A percentile compares a stretch with the other conserved stretches of the same genome.
Evolutionary conservation across 2,888 invertebrate genomes (phyloP).

Genomic region (Apomyelois bistriatella): DNA sequence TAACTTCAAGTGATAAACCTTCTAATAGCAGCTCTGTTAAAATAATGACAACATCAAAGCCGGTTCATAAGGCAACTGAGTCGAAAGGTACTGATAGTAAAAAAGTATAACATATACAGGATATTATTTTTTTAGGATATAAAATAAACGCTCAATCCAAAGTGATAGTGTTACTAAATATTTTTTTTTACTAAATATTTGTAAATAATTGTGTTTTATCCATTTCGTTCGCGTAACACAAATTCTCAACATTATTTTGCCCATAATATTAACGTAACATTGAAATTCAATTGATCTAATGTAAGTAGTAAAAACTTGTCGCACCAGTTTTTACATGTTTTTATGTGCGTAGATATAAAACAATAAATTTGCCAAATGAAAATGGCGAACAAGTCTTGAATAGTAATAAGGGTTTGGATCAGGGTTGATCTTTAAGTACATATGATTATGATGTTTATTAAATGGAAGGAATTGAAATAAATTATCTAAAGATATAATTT

Average conservation of each 20-base stretch:
- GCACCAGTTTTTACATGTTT: too few relatives aligned
- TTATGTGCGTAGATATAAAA: too few relatives aligned
- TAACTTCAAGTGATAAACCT: slow-evolving; percentile 6
- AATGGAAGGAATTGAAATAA: slow-evolving; percentile 32
- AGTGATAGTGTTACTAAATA: slow-evolving; percentile 34
- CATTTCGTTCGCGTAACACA: not conserved
- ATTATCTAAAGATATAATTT: slow-evolving; percentile 4
- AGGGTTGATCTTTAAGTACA: slow-evolving; percentile 7
- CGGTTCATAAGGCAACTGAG: slow-evolving; percentile 26
- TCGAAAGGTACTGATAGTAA: slow-evolving; percentile 33
- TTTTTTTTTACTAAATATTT: not conserved
- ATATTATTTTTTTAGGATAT: slow-evolving; percentile 28
- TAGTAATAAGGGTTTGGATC: slow-evolving; percentile 2
- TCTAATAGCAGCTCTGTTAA: slow-evolving; percentile 1
- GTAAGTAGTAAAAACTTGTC: too few relatives aligned
- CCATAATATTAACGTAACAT: not conserved
- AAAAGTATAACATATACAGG: slow-evolving; percentile 39
- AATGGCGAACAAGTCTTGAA: not conserved
- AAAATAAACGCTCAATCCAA: slow-evolving; percentile 47
- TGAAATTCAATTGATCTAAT: too few relatives aligned
- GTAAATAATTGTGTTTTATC: not conserved
- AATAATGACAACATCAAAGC: slow-evolving; percentile 19
- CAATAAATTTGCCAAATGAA: not conserved
- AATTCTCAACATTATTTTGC: not conserved
- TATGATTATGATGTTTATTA: slow-evolving; percentile 23